phyloP scores from a whole-genome alignment of 2,888 invertebrate genomes.

The Cartodere bifasciata region DNA sequence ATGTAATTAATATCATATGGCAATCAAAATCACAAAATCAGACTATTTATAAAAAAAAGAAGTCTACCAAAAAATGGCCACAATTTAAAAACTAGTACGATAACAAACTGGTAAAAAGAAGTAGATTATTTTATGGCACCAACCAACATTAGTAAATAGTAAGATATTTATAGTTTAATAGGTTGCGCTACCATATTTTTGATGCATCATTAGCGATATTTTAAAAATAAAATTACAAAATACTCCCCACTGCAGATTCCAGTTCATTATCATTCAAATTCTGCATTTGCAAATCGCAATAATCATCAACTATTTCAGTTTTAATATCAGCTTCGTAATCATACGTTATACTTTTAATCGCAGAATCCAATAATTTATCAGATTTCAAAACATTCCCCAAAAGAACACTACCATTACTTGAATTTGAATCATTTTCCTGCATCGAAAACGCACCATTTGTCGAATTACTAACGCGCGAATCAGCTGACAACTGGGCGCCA shows the following conservation, averaged over 20 bases:
- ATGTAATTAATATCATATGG: too few species aligned
- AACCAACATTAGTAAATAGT: too few species aligned
- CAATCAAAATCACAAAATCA: too few species aligned
- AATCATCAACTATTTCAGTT: constrained; percentile 20
- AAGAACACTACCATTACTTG: constrained; percentile 12
- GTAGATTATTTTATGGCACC: too few species aligned
- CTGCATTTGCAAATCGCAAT: constrained; percentile 24
- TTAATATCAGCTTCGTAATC: constrained; percentile 17
- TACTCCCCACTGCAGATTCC: constrained; percentile 34
- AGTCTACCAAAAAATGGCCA: too few species aligned
- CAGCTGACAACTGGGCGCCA: constrained; percentile 12
- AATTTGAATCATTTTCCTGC: constrained; percentile 13
- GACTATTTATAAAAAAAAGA: too few species aligned
- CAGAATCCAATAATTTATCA: constrained; percentile 30
- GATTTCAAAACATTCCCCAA: constrained; percentile 19
- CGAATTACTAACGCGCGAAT: constrained; percentile 3
- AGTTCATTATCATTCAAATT: constrained; percentile 31
- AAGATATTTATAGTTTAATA: too few species aligned
- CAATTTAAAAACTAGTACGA: too few species aligned
- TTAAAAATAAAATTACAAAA: constrained; percentile 22
- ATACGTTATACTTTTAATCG: constrained; percentile 31
- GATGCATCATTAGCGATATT: too few species aligned
- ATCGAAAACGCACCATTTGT: constrained; percentile 14
- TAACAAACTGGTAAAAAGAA: too few species aligned
- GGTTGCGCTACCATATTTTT: too few species aligned